Percentiles rank a stretch among this genome's conserved stretches.
These are phyloP conservation scores for Neogobius melanostomus DNA, from an alignment of 2,113 vertebrate species.

Conservation along the genomic window DNA sequence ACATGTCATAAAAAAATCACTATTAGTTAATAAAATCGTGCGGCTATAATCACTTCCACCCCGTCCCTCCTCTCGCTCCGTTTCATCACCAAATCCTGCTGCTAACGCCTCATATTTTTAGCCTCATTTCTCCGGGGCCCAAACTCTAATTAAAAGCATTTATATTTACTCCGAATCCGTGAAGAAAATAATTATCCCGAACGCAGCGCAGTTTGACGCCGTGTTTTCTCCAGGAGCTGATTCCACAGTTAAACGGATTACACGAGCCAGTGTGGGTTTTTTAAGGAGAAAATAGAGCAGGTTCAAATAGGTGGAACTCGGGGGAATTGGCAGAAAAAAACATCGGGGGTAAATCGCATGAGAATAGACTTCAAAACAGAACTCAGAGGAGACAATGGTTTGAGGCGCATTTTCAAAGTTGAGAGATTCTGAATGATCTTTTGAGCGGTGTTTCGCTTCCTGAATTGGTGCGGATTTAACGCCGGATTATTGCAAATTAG, in stretches of 20 bases:
- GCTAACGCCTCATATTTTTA: background rate
- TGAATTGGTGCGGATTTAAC: background rate
- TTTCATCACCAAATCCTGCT: background rate
- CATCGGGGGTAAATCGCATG: no score
- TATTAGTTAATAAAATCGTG: background rate
- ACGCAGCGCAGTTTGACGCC: background rate
- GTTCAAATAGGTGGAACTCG: background rate
- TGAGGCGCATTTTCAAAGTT: background rate
- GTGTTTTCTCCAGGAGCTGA: background rate
- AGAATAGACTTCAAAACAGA: background rate
- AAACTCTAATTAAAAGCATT: conserved; percentile 8
- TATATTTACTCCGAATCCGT: background rate
- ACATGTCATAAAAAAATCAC: no score
- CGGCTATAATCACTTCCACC: background rate
- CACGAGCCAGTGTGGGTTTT: background rate
- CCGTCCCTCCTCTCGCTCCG: background rate
- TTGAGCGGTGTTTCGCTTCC: background rate
- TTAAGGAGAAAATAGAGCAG: background rate
- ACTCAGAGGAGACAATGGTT: background rate
- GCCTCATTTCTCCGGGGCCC: conserved; percentile 3
- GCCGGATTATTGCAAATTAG: background rate
- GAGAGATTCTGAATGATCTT: background rate
- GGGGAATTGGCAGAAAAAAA: background rate
- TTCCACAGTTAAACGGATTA: conserved; percentile 1
- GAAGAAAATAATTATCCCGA: background rate